These are phyloP conservation scores for Indicator maculatus DNA, from an alignment of 2,113 vertebrate genomes.

Conservation along the genomic window DNA sequence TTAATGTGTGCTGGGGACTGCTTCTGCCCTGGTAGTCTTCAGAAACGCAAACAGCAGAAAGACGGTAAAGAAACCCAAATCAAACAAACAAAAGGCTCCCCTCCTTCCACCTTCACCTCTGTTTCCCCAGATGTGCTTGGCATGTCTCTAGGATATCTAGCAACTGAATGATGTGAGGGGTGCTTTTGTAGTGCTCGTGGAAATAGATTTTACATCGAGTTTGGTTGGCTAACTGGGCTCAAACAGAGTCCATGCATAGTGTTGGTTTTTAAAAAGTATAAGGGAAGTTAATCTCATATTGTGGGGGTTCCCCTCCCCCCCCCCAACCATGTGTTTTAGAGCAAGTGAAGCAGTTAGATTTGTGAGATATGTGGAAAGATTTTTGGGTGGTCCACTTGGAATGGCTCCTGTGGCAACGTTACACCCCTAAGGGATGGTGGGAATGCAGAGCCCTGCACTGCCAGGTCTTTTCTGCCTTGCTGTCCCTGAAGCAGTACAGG, in stretches of 20 bases:
- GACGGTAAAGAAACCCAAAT: not conserved
- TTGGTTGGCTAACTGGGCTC: not conserved
- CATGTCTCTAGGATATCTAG: not conserved
- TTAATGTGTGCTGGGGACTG: not conserved
- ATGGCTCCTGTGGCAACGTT: fast-evolving
- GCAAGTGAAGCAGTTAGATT: not conserved
- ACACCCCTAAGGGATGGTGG: not conserved
- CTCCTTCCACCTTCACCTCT: not conserved
- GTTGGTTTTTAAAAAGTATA: not conserved
- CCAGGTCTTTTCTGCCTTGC: not conserved
- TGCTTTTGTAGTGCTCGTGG: not conserved
- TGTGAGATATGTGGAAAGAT: not conserved
- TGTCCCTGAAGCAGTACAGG: not conserved
- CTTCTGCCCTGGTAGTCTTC: not conserved
- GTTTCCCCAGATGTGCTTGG: not conserved
- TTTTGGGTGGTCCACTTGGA: not conserved
- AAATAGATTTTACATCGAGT: not conserved
- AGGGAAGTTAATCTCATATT: not conserved
- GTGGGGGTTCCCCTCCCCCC: no score
- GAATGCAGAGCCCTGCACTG: not conserved
- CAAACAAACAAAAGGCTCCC: not conserved
- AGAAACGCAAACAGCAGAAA: not conserved
- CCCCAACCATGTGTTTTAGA: not conserved
- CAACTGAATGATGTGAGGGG: not conserved
- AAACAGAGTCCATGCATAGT: not conserved